These are phyloP conservation scores for Ecliptopera silaceata DNA, from an alignment of 2,888 invertebrate genomes.

Conservation along the genomic window DNA sequence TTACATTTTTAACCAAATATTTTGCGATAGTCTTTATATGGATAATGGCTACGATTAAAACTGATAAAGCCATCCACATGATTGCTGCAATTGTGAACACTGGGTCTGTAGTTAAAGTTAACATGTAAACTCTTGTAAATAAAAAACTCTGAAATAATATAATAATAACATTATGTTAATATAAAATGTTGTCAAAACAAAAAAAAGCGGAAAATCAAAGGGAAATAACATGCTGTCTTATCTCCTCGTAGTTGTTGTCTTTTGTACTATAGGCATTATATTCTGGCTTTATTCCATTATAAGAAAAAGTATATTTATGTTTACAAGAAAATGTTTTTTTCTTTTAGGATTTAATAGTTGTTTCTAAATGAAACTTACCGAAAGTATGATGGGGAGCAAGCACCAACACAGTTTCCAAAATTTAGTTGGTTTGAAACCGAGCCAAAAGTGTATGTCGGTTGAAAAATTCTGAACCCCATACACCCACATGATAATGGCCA, in stretches of 20 bases:
- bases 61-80: slow-evolving; percentile 48
- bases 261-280: no score
- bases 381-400: slow-evolving; percentile 51
- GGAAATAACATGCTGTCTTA: no score
- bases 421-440: slow-evolving; percentile 65
- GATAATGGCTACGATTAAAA: slow-evolving; percentile 43
- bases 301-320: no score
- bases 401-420: slow-evolving; percentile 63
- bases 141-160: slow-evolving; percentile 46
- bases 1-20: slow-evolving; percentile 58
- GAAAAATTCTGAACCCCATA: slow-evolving; percentile 63
- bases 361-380: slow-evolving; percentile 61
- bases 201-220: not conserved
- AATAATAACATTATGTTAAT: not conserved
- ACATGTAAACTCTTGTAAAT: slow-evolving; percentile 35
- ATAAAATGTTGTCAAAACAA: no score
- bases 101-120: slow-evolving; percentile 29
- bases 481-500: slow-evolving; percentile 63
- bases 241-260: no score
- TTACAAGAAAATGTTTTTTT: not conserved
- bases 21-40: slow-evolving; percentile 50
- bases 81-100: slow-evolving; percentile 29
- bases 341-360: not conserved
- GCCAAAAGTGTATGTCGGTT: slow-evolving; percentile 67
- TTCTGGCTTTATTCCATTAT: no score